Conservation (phyloP, 2,888 invertebrate genomes). For the Agriopis marginaria region DNA sequence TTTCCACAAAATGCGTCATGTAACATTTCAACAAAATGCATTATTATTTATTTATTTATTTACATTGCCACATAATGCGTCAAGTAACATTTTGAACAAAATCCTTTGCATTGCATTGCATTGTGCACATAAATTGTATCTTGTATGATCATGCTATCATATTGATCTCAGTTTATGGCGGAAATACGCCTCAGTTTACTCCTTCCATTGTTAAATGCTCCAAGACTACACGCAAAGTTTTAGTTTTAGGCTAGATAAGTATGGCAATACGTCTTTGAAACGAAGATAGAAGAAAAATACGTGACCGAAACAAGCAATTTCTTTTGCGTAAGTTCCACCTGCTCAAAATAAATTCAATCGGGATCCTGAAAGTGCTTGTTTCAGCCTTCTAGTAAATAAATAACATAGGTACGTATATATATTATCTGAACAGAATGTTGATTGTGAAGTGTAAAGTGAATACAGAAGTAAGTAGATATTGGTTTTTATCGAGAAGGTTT, state of each 20-base stretch:
- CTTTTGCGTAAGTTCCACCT: conserved; percentile 28
- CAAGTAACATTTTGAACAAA: no score
- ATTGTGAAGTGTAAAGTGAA: conserved; percentile 8
- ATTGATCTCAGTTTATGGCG: no score
- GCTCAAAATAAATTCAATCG: conserved; percentile 36
- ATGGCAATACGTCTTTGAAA: conserved; percentile 38
- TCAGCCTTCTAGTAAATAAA: conserved; percentile 31
- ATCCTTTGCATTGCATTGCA: no score
- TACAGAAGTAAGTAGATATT: neutral
- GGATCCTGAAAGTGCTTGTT: conserved; percentile 31
- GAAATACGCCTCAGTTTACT: no score
- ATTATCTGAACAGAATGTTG: conserved; percentile 19
- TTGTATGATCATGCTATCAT: no score
- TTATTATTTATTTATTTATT: no score
- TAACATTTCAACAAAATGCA: no score
- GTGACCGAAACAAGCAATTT: conserved; percentile 36
- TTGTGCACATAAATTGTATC: no score
- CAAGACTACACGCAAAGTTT: no score
- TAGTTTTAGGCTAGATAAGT: conserved; percentile 8
- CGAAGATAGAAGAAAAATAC: conserved; percentile 38
- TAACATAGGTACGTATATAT: conserved; percentile 5
- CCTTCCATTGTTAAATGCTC: no score
- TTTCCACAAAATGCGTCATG: no score
- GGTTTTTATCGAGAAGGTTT: neutral
- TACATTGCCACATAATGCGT: no score